These are phyloP conservation scores for Hydroisotoma schaefferi DNA, from an alignment of 2,888 invertebrate species.

Conservation along the genomic window DNA sequence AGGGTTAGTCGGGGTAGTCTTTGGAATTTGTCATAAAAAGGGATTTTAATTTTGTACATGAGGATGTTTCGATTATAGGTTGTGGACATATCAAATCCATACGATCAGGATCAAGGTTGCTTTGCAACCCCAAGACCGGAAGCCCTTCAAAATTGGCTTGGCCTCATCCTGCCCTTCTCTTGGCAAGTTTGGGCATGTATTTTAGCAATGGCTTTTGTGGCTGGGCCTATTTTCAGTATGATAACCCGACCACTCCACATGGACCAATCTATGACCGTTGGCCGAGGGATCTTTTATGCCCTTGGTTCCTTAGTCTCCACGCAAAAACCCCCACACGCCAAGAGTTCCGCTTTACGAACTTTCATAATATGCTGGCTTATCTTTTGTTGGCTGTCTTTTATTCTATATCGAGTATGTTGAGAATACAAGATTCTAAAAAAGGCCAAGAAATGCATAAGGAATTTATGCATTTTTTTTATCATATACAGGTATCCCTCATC, in stretches of 20 bases:
- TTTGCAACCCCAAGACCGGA: conserved; percentile 48
- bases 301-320: conserved; percentile 30
- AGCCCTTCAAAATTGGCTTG: conserved; percentile 46
- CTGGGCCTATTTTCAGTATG: conserved; percentile 42
- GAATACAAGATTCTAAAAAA: neutral
- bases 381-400: conserved; percentile 46
- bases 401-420: conserved; percentile 38
- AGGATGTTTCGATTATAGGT: too few relatives aligned
- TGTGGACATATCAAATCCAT: conserved; percentile 45
- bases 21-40: too few relatives aligned
- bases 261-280: conserved; percentile 39
- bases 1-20: too few relatives aligned
- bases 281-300: conserved; percentile 45
- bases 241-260: conserved; percentile 43
- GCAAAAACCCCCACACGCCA: conserved; percentile 41
- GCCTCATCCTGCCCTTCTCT: conserved; percentile 45
- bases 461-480: neutral
- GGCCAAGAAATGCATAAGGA: neutral
- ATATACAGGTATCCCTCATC: conserved; percentile 39
- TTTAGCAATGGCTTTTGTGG: conserved; percentile 44
- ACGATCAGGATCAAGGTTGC: conserved; percentile 47
- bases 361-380: conserved; percentile 45
- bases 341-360: conserved; percentile 39
- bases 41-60: too few relatives aligned
- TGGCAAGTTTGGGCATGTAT: conserved; percentile 49